Base-by-base conservation (phyloP, 2,888 invertebrate species). In the Chamaedrilus cognettii region DNA sequence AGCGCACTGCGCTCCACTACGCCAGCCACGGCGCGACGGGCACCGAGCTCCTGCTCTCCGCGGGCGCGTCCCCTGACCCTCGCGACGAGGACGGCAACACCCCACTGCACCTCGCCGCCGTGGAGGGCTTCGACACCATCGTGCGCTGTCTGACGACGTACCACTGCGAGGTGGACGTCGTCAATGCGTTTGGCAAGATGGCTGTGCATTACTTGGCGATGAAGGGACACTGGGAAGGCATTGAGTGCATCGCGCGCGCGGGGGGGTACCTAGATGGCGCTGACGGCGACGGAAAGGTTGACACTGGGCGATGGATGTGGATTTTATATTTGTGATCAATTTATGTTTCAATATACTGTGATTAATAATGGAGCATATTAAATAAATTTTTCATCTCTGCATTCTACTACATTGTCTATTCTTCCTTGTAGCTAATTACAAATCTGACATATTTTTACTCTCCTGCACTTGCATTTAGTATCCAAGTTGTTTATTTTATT, bases 1-100 rank as follows among this genome's bases (percentile, higher is more conserved):
- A 49, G 19, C 85, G 85, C 78, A 85, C 85, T 56, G 86, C 87
- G 4, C 80, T 88, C 50, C 86, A 87, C 72, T 80, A 79, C 60
- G 76, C 78, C 26, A 72, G 78, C 56, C 77, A 78, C 49, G 77
- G 75, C 52, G 81, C 79, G 0, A 71, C 75, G 5, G 79, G 78
- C 0, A 75, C 75, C 3, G 75, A 79, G n/a, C 60, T 75, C 5
- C 71, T 81, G 26, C 69, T 81, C 15, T 67, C 69, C 5, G 75
- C 79, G 1, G 81, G 80, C 5, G 80, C 80, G 0, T 69, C 78
- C 57, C 77, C 79, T 0, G 74, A 81, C 64, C 62, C 78, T 1
- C 70, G 63, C 28, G 81, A 82, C 66, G 66, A 69, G 3, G 76
- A 80, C n/a, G 77, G 79, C 42, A 78, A 78, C 58, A 76, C 78